Conservation (phyloP, 2,888 invertebrate genomes). For the Idaea aversata region DNA sequence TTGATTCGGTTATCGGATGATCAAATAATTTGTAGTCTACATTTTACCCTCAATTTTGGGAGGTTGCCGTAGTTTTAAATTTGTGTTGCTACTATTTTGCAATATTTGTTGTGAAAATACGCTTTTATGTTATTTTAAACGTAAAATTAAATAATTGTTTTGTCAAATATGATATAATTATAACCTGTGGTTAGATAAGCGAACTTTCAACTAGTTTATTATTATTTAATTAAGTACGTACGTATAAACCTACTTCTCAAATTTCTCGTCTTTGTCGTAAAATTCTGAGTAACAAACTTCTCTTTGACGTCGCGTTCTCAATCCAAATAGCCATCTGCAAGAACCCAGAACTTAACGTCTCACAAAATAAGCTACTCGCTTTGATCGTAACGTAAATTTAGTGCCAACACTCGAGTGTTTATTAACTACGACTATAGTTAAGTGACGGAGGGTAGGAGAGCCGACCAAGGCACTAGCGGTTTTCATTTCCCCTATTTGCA, state of each 20-base stretch:
- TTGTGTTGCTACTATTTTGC: no score
- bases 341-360: background rate
- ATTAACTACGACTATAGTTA: constrained; percentile 74
- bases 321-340: background rate
- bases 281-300: background rate
- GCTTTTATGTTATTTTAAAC: no score
- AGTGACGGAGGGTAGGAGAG: constrained; percentile 53
- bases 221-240: background rate
- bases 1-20: background rate
- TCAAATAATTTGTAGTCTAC: background rate
- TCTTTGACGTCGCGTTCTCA: background rate
- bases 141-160: no score
- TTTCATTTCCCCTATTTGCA: constrained; percentile 77
- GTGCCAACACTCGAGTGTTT: constrained; percentile 66
- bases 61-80: no score
- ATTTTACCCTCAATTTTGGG: no score
- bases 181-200: no score
- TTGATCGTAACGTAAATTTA: constrained; percentile 71
- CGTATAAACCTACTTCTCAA: background rate
- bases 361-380: constrained; percentile 45
- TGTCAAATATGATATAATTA: no score
- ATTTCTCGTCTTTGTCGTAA: background rate
- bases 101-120: no score
- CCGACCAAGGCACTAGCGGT: constrained; percentile 44
- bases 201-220: background rate